phyloP scores from a whole-genome alignment of 2,113 vertebrate species.

The Vanacampus margaritifer region DNA sequence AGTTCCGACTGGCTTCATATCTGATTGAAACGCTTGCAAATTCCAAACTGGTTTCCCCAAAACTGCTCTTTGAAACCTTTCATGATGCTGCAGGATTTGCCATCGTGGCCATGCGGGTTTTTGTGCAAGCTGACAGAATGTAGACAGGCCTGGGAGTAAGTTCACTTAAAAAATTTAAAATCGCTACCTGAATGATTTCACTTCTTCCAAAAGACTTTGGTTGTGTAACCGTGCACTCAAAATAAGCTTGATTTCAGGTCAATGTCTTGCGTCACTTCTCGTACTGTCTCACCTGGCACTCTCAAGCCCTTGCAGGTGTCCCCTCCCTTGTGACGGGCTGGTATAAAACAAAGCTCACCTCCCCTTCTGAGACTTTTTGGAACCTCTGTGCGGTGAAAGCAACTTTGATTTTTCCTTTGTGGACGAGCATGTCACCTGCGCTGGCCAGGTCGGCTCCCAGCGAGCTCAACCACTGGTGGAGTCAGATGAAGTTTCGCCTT shows the following conservation, averaged over 20 bases:
- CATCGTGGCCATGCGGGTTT: constrained; percentile 61
- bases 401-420: neutral
- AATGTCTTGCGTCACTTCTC: no score
- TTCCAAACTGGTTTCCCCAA: constrained; percentile 54
- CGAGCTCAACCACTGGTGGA: constrained; percentile 76
- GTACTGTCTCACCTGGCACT: constrained; percentile 35
- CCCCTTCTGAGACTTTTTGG: constrained; percentile 26
- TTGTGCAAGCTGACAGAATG: constrained; percentile 38
- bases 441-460: constrained; percentile 66
- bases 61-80: constrained; percentile 24
- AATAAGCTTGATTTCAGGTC: no score
- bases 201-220: neutral
- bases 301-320: constrained; percentile 10
- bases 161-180: constrained; percentile 18
- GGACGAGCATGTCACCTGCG: constrained; percentile 62
- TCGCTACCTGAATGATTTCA: constrained; percentile 38
- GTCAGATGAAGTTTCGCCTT: constrained; percentile 70
- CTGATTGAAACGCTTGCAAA: constrained; percentile 34
- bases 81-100: constrained; percentile 46
- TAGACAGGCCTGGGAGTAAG: constrained; percentile 28
- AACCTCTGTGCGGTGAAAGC: neutral
- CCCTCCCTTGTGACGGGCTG: constrained; percentile 49
- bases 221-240: no score
- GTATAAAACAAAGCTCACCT: constrained; percentile 51
- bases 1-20: neutral